These are phyloP conservation scores for Lepidotrigona ventralis DNA, from an alignment of 1,140 invertebrate species.

Conservation along the genomic window DNA sequence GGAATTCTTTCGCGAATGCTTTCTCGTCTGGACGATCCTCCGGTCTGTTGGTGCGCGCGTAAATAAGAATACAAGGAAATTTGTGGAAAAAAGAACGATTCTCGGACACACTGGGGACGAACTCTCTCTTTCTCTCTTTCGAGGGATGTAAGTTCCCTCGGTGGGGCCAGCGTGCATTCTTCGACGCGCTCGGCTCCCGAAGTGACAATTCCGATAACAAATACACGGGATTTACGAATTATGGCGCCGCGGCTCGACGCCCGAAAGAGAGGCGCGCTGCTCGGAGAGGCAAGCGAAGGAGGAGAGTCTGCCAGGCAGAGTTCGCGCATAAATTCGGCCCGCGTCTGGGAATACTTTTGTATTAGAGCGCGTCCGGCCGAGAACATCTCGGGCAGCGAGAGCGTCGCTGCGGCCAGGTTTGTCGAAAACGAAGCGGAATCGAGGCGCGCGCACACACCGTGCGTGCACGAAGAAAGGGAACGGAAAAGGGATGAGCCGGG, in stretches of 20 bases:
- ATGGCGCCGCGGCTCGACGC: slow-evolving; percentile 22
- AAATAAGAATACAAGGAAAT: slow-evolving; percentile 38
- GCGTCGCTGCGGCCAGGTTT: not conserved
- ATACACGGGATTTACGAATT: slow-evolving; percentile 54
- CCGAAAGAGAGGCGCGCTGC: slow-evolving; percentile 32
- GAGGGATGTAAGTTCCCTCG: not conserved
- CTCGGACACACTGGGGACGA: too few species aligned
- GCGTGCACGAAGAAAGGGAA: slow-evolving; percentile 6
- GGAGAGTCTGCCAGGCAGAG: not conserved
- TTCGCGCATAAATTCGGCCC: slow-evolving; percentile 61
- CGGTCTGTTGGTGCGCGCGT: not conserved
- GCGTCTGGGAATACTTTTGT: slow-evolving; percentile 59
- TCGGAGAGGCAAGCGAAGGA: slow-evolving; percentile 6
- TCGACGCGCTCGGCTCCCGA: slow-evolving; percentile 22
- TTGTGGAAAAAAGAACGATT: slow-evolving; percentile 19
- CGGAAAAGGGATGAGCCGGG: slow-evolving; percentile 50
- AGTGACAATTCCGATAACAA: slow-evolving; percentile 61
- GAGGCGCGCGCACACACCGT: not conserved
- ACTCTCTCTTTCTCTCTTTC: not conserved
- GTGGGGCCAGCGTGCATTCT: slow-evolving; percentile 3
- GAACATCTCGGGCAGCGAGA: slow-evolving; percentile 12
- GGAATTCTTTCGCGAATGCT: not conserved
- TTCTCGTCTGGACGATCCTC: slow-evolving; percentile 13
- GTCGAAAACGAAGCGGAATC: slow-evolving; percentile 27
- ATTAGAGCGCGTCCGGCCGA: not conserved